These are phyloP conservation scores for Spialia ferax DNA, from an alignment of 2,888 invertebrate species.

Conservation along the genomic window DNA sequence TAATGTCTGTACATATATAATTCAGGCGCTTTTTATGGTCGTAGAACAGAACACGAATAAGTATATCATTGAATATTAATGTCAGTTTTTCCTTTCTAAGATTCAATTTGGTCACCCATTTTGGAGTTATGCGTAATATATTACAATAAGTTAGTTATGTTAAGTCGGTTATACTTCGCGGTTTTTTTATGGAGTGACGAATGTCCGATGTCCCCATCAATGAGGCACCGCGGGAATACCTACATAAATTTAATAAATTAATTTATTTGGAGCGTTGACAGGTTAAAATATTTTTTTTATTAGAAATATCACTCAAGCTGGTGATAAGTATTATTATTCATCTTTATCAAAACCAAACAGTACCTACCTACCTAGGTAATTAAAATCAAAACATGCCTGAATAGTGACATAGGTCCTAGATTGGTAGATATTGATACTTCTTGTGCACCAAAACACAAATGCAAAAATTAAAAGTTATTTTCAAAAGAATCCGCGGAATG, in stretches of 20 bases:
- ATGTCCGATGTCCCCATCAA: slow-evolving; percentile 5
- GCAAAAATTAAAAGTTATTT: too few relatives aligned
- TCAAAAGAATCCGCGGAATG: too few relatives aligned
- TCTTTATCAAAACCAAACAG: too few relatives aligned
- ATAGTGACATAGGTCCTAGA: too few relatives aligned
- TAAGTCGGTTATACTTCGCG: slow-evolving; percentile 10
- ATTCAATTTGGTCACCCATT: slow-evolving; percentile 31
- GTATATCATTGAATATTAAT: slow-evolving; percentile 44
- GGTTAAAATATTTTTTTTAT: too few relatives aligned
- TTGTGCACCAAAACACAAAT: too few relatives aligned
- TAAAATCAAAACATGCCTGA: too few relatives aligned
- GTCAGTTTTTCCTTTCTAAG: slow-evolving; percentile 34
- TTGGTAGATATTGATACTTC: too few relatives aligned
- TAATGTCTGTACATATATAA: slow-evolving; percentile 23
- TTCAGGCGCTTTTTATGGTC: slow-evolving; percentile 4
- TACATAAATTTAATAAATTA: background rate
- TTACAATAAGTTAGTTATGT: slow-evolving; percentile 20
- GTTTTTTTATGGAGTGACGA: slow-evolving; percentile 20
- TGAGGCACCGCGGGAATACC: background rate
- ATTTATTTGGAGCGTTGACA: too few relatives aligned
- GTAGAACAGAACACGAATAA: slow-evolving; percentile 27
- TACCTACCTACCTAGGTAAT: too few relatives aligned
- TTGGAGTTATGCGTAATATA: slow-evolving; percentile 39
- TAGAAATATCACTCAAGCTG: too few relatives aligned
- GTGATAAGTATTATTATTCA: too few relatives aligned